Conservation (phyloP, 2,113 vertebrate genomes). For the Ochotona princeps region DNA sequence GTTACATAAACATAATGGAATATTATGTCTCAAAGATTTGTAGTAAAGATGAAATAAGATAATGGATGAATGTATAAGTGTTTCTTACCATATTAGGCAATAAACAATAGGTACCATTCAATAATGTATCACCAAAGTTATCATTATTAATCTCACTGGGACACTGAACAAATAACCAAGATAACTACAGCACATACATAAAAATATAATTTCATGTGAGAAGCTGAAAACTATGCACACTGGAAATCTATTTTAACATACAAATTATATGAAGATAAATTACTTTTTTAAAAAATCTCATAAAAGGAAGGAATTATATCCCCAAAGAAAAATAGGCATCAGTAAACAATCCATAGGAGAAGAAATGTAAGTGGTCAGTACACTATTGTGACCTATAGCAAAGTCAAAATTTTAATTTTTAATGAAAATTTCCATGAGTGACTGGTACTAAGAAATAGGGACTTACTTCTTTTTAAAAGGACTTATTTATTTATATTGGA, state of each 20-base stretch:
- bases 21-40: not conserved
- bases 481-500: too few relatives aligned
- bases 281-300: not conserved
- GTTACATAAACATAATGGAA: not conserved
- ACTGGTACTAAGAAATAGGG: not conserved
- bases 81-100: not conserved
- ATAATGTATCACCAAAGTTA: not conserved
- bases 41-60: constrained; percentile 27
- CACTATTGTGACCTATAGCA: not conserved
- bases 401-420: constrained; percentile 37
- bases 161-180: not conserved
- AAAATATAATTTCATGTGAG: not conserved
- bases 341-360: not conserved
- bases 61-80: not conserved
- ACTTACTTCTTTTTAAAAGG: not conserved
- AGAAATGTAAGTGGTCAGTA: not conserved
- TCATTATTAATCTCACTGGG: constrained; percentile 37
- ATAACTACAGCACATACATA: not conserved
- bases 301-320: not conserved
- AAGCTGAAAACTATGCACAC: constrained; percentile 5
- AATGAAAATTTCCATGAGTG: not conserved
- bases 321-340: constrained; percentile 31
- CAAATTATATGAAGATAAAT: too few relatives aligned
- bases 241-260: too few relatives aligned
- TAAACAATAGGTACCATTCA: constrained; percentile 38